phyloP scores from a whole-genome alignment of 2,797 vertebrate species.

The Steatocranus sp. region DNA sequence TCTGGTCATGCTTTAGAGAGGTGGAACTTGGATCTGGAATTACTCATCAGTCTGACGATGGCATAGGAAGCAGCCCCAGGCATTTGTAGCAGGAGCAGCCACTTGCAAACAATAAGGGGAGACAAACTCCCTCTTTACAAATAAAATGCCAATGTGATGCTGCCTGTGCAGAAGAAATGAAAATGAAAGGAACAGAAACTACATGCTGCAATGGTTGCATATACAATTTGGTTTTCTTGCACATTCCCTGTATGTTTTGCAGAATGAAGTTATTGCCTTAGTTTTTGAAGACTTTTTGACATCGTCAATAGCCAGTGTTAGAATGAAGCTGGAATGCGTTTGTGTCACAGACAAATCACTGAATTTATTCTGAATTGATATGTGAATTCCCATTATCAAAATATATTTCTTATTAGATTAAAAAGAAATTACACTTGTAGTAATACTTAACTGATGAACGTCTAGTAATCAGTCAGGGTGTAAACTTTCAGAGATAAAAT shows the following conservation, averaged over 20 bases:
- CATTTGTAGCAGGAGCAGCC: slow-evolving; percentile 19
- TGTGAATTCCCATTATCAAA: slow-evolving; percentile 28
- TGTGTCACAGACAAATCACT: neutral
- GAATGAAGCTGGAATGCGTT: neutral
- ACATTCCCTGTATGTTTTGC: neutral
- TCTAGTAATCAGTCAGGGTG: slow-evolving; percentile 6
- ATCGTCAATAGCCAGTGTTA: neutral
- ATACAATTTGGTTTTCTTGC: neutral
- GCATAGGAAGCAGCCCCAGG: slow-evolving; percentile 35
- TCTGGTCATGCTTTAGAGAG: slow-evolving; percentile 13
- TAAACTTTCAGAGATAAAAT: slow-evolving; percentile 42
- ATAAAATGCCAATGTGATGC: neutral
- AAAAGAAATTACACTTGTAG: neutral
- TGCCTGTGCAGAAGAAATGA: neutral
- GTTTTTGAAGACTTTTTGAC: neutral
- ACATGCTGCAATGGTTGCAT: slow-evolving; percentile 11
- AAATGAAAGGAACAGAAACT: neutral
- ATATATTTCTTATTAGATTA: slow-evolving; percentile 6
- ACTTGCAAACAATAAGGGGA: slow-evolving; percentile 35
- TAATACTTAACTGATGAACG: neutral
- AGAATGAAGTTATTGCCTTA: slow-evolving; percentile 26
- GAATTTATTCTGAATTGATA: neutral
- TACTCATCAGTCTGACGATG: neutral
- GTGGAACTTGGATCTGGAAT: neutral
- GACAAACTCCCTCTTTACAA: neutral